phyloP scores from a whole-genome alignment of 2,797 vertebrate species.

The Notolabrus celidotus region DNA sequence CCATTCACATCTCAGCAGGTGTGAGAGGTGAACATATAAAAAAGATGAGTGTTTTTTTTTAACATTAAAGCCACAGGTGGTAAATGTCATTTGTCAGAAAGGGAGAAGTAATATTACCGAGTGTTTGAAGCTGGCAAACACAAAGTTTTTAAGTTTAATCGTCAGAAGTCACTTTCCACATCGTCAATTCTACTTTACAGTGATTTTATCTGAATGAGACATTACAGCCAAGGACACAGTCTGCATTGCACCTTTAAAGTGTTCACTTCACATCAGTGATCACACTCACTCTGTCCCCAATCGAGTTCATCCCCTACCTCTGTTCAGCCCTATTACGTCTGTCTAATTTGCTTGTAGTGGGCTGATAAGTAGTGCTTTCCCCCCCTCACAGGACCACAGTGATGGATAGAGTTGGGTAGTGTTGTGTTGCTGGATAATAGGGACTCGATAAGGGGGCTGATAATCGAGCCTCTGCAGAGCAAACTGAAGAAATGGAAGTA shows the following conservation, averaged over 20 bases:
- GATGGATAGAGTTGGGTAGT: constrained; percentile 54
- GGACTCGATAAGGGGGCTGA: constrained; percentile 27
- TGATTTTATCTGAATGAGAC: constrained; percentile 24
- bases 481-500: constrained; percentile 25
- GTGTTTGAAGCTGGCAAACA: constrained; percentile 17
- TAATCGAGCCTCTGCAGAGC: constrained; percentile 34
- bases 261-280: constrained; percentile 30
- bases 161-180: constrained; percentile 24
- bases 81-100: constrained; percentile 21
- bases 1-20: constrained; percentile 24
- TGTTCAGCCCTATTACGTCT: constrained; percentile 48
- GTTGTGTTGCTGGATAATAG: constrained; percentile 36
- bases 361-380: constrained; percentile 63
- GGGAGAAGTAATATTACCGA: constrained; percentile 1
- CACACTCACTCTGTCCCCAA: neutral
- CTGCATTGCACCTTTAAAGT: constrained; percentile 28
- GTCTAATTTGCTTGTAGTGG: constrained; percentile 63
- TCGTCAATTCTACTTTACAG: neutral
- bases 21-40: constrained; percentile 32
- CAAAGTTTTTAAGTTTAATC: constrained; percentile 12
- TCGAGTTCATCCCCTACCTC: constrained; percentile 27
- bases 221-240: constrained; percentile 24
- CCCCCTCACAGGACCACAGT: constrained; percentile 35
- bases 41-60: constrained; percentile 27
- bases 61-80: constrained; percentile 46